A percentile compares a stretch with the other conserved stretches of the same genome.
Evolutionary conservation across 2,888 invertebrate species (phyloP).

Genomic region (Thalpophila matura): DNA sequence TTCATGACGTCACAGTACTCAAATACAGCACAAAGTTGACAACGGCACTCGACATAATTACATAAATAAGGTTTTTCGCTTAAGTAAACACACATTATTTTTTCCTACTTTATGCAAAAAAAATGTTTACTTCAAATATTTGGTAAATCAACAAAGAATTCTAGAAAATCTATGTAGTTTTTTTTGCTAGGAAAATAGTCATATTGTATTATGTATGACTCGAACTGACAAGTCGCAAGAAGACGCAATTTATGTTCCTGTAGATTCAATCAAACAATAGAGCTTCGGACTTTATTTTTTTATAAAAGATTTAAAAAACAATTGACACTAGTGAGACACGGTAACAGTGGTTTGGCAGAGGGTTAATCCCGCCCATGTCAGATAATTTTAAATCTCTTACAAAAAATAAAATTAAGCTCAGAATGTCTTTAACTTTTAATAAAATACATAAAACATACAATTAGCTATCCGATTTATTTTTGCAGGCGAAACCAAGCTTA

Average conservation of each 20-base stretch:
- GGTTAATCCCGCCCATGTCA: too few species aligned
- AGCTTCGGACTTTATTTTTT: neutral
- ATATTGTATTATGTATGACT: too few species aligned
- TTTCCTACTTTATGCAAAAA: neutral
- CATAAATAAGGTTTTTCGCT: conserved; percentile 25
- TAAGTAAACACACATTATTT: conserved; percentile 4
- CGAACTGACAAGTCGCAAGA: neutral
- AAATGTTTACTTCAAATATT: conserved; percentile 32
- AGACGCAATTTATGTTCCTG: neutral
- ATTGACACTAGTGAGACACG: too few species aligned
- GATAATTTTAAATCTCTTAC: too few species aligned
- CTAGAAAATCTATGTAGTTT: neutral
- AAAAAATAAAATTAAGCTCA: too few species aligned
- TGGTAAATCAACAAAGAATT: conserved; percentile 1
- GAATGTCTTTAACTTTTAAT: too few species aligned
- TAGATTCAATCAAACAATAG: neutral
- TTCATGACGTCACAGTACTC: conserved; percentile 26
- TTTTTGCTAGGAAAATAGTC: neutral
- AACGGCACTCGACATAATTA: conserved; percentile 29
- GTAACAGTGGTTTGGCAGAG: too few species aligned
- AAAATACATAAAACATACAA: too few species aligned
- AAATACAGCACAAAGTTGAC: conserved; percentile 37
- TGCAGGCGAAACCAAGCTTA: neutral
- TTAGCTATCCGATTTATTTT: too few species aligned
- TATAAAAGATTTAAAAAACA: too few species aligned